Conservation (phyloP, 2,113 vertebrate species). For the Salvelinus sp. region DNA sequence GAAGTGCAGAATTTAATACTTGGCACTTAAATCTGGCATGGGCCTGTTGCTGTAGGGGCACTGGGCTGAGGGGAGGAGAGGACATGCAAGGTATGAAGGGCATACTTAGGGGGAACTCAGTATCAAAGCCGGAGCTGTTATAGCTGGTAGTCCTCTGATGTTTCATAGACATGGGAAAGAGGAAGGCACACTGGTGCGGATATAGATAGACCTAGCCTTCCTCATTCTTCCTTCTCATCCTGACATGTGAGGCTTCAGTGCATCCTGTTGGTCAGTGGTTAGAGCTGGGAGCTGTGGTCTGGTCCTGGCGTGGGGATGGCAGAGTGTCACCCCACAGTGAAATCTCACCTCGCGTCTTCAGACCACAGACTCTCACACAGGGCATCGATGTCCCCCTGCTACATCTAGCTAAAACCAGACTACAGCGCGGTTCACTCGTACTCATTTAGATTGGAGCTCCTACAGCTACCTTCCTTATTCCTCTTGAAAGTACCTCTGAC, state of each 20-base stretch:
- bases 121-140: not conserved
- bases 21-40: slow-evolving; percentile 12
- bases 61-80: too few species aligned
- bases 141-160: not conserved
- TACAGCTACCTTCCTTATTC: too few species aligned
- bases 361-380: not conserved
- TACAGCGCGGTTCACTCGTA: too few species aligned
- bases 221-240: not conserved
- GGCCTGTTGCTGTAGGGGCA: slow-evolving; percentile 15
- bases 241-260: too few species aligned
- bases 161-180: not conserved
- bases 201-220: not conserved
- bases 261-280: too few species aligned
- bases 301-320: slow-evolving; percentile 3
- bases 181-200: not conserved
- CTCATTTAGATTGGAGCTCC: too few species aligned
- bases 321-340: slow-evolving; percentile 25
- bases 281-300: not conserved
- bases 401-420: too few species aligned
- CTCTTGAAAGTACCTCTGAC: too few species aligned
- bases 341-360: slow-evolving; percentile 22
- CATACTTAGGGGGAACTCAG: not conserved
- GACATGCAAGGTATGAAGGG: too few species aligned
- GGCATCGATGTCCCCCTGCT: not conserved
- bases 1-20: slow-evolving; percentile 38